Evolutionary conservation across 1,140 invertebrate species (phyloP).

Genomic region (Paralvinella palmiformis): DNA sequence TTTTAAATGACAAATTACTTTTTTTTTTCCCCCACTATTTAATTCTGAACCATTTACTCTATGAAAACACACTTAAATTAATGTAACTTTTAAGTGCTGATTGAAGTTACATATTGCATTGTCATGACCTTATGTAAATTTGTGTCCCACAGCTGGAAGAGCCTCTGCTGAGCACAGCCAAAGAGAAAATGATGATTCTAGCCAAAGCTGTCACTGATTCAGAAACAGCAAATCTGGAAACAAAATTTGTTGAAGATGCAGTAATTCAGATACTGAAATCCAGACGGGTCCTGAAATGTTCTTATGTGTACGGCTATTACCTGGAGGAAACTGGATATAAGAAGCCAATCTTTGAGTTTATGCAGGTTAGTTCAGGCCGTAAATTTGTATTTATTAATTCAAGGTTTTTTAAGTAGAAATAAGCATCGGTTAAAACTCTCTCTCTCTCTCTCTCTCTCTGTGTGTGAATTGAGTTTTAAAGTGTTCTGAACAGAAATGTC

Average conservation of each 20-base stretch:
- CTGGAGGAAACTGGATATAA: constrained; percentile 62
- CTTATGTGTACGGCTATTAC: constrained; percentile 65
- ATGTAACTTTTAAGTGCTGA: no score
- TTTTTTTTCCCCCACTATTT: no score
- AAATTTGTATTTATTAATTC: constrained; percentile 2
- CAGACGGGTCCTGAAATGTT: constrained; percentile 60
- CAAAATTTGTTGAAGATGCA: constrained; percentile 61
- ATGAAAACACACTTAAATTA: no score
- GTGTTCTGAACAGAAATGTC: no score
- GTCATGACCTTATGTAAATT: not conserved
- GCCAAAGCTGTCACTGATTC: constrained; percentile 48
- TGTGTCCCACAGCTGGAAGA: constrained; percentile 55
- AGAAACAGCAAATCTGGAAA: constrained; percentile 42
- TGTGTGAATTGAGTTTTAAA: no score
- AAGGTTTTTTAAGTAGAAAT: not conserved
- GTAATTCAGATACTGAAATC: constrained; percentile 62
- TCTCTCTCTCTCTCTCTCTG: no score
- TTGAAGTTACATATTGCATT: no score
- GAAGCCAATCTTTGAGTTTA: constrained; percentile 65
- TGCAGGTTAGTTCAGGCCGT: constrained; percentile 58
- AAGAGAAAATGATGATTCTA: constrained; percentile 62
- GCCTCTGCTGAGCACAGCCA: constrained; percentile 57
- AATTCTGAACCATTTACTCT: no score
- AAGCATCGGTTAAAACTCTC: not conserved
- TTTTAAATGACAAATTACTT: no score